Conservation (phyloP, 2,888 invertebrate species). For the Exephanes ischioxanthus region DNA sequence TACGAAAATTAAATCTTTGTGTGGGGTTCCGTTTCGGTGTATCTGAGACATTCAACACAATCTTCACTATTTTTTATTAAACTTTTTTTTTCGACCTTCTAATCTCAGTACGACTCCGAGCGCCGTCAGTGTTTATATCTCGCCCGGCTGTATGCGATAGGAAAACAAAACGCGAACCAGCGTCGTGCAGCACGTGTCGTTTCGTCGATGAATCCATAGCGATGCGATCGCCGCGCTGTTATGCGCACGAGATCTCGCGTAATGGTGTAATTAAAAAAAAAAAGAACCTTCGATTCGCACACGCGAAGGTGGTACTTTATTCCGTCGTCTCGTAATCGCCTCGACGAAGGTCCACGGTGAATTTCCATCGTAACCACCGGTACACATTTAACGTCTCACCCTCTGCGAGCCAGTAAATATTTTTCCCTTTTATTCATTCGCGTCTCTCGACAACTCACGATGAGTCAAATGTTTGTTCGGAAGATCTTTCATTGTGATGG, state of each 20-base stretch:
- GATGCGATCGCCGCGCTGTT: not conserved
- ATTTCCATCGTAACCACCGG: not conserved
- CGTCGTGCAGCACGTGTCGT: not conserved
- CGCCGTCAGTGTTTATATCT: not conserved
- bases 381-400: not conserved
- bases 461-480: conserved; percentile 54
- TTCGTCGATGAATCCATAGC: not conserved
- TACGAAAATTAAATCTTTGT: not conserved
- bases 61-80: not conserved
- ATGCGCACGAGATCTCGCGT: not conserved
- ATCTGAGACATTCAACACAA: not conserved
- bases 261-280: conserved; percentile 14
- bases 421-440: not conserved
- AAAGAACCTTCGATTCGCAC: not conserved
- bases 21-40: not conserved
- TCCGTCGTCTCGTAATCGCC: not conserved
- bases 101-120: not conserved
- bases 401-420: not conserved
- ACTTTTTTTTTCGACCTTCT: not conserved
- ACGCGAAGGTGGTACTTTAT: not conserved
- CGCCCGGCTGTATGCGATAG: not conserved
- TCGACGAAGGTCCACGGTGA: not conserved
- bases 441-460: conserved; percentile 3
- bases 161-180: not conserved
- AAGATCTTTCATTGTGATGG: conserved; percentile 34